A percentile compares a stretch with the other conserved stretches of the same genome.
Evolutionary conservation across 2,888 invertebrate species (phyloP).

Genomic region (Candidula unifasciata): DNA sequence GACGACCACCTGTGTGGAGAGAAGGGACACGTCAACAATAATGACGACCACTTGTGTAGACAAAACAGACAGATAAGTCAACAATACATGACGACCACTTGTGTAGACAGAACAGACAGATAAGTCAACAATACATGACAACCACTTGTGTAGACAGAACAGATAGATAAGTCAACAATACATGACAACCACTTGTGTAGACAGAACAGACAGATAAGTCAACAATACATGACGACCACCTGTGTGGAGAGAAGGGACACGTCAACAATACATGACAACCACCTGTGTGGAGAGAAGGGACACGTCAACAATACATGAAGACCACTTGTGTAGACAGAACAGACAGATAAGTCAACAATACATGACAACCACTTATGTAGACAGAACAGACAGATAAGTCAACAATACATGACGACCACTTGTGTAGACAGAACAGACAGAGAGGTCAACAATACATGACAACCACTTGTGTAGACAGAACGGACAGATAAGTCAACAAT

Average conservation of each 20-base stretch:
- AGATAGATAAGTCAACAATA: background rate
- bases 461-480: slow-evolving; percentile 83
- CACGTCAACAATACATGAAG: too few species aligned
- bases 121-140: too few species aligned
- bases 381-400: too few species aligned
- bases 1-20: slow-evolving; percentile 86
- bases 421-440: background rate
- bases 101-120: too few species aligned
- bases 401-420: too few species aligned
- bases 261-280: slow-evolving; percentile 85
- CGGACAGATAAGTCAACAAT: too few species aligned
- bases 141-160: background rate
- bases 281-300: too few species aligned
- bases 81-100: slow-evolving; percentile 88
- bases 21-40: too few species aligned
- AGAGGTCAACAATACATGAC: slow-evolving; percentile 85
- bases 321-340: background rate
- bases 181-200: slow-evolving; percentile 91
- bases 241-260: background rate
- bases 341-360: background rate
- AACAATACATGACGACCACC: too few species aligned
- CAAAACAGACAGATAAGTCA: background rate
- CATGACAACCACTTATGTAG: slow-evolving; percentile 91
- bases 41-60: too few species aligned
- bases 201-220: too few species aligned